These are phyloP conservation scores for Lamellibrachia luymesi DNA, from an alignment of 1,140 invertebrate species.

Conservation along the genomic window DNA sequence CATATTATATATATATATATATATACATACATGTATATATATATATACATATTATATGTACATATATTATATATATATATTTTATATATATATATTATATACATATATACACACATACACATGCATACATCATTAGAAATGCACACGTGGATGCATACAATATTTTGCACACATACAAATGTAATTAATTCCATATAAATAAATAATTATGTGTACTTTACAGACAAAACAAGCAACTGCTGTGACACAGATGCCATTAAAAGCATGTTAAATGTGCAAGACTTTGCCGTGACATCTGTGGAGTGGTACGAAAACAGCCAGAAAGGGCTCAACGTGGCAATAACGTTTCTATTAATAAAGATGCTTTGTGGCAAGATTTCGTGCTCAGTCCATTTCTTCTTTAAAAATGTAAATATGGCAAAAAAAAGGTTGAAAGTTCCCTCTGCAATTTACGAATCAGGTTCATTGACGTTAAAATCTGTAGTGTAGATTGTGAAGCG, in stretches of 20 bases:
- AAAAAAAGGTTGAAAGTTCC: not conserved
- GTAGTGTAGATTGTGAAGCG: too few relatives aligned
- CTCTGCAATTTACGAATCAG: too few relatives aligned
- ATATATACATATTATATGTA: not conserved
- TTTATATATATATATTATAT: not conserved
- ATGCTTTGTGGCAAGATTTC: not conserved
- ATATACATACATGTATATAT: not conserved
- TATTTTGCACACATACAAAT: not conserved
- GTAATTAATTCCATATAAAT: not conserved
- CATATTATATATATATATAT: slow-evolving; percentile 2
- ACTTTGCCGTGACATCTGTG: not conserved
- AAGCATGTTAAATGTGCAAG: not conserved
- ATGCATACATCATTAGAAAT: not conserved
- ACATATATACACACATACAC: not conserved
- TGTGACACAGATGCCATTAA: not conserved
- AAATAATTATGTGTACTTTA: not conserved
- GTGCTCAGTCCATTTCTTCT: not conserved
- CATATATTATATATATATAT: too few relatives aligned
- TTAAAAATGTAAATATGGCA: not conserved
- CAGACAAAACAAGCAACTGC: not conserved
- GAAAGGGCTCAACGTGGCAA: too few relatives aligned
- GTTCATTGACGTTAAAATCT: too few relatives aligned
- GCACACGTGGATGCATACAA: not conserved
- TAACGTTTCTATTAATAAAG: not conserved
- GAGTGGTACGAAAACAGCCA: not conserved